phyloP scores from a whole-genome alignment of 2,797 vertebrate genomes.

The Denticeps clupeoides region DNA sequence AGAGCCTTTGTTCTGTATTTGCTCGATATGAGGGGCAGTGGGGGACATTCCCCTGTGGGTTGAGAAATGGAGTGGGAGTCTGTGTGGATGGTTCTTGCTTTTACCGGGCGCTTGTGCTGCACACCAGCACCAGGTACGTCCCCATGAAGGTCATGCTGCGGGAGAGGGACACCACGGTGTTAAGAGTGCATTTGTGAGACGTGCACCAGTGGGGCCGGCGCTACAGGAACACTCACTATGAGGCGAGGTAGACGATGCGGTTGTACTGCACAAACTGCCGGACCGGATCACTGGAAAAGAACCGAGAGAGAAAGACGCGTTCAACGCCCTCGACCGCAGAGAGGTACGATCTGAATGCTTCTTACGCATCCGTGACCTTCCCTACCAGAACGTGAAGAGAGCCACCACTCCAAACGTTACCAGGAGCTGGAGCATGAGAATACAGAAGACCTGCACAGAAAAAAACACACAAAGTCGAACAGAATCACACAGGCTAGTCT shows the following conservation, averaged over 20 bases:
- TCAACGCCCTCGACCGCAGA: no score
- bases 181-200: neutral
- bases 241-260: constrained; percentile 33
- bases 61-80: neutral
- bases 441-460: constrained; percentile 34
- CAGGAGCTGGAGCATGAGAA: constrained; percentile 41
- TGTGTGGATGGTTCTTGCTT: neutral
- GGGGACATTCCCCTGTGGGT: no score
- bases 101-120: constrained; percentile 27
- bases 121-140: constrained; percentile 37
- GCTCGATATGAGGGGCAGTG: no score
- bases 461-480: neutral
- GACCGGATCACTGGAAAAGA: constrained; percentile 31
- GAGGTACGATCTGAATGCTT: no score
- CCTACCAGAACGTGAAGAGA: constrained; percentile 39
- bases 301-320: neutral
- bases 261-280: constrained; percentile 33
- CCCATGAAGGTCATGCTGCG: constrained; percentile 33
- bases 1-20: no score
- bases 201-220: neutral
- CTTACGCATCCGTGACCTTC: neutral
- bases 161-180: neutral
- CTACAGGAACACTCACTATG: constrained; percentile 32
- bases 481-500: no score
- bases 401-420: constrained; percentile 40